phyloP scores from a whole-genome alignment of 2,113 vertebrate genomes.

The Rallus limicola region DNA sequence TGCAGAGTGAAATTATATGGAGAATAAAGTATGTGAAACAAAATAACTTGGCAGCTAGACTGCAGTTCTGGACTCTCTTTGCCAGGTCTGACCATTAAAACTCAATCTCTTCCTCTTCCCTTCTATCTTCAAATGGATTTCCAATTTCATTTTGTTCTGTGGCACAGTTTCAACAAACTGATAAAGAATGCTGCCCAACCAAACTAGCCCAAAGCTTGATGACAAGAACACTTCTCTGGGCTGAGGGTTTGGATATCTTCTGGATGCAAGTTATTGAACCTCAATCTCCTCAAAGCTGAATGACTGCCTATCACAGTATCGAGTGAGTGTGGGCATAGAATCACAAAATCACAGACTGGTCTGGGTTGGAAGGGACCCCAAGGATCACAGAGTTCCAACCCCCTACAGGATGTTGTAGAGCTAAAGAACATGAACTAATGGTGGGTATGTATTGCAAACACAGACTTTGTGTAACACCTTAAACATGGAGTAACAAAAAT shows the following conservation, averaged over 20 bases:
- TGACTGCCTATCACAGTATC: neutral
- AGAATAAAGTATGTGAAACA: neutral
- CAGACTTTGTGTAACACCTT: neutral
- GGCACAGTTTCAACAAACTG: neutral
- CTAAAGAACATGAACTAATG: neutral
- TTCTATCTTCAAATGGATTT: neutral
- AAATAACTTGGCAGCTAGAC: neutral
- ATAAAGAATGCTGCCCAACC: neutral
- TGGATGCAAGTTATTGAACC: neutral
- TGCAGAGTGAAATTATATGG: neutral
- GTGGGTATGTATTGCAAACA: neutral
- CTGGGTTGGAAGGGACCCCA: too few species aligned
- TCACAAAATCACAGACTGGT: too few species aligned
- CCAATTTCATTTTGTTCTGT: neutral
- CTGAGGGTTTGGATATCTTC: neutral
- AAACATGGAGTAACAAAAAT: neutral
- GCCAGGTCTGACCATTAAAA: neutral
- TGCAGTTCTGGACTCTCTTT: neutral
- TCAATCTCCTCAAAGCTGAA: neutral
- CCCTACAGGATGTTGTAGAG: neutral
- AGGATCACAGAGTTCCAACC: too few species aligned
- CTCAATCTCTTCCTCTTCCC: neutral
- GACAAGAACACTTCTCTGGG: neutral
- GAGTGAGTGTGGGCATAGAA: neutral
- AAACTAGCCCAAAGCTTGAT: neutral